A percentile compares a stretch with the other conserved stretches of the same genome.
Evolutionary conservation across 1,140 invertebrate genomes (phyloP).

Genomic region (Diprion similis): DNA sequence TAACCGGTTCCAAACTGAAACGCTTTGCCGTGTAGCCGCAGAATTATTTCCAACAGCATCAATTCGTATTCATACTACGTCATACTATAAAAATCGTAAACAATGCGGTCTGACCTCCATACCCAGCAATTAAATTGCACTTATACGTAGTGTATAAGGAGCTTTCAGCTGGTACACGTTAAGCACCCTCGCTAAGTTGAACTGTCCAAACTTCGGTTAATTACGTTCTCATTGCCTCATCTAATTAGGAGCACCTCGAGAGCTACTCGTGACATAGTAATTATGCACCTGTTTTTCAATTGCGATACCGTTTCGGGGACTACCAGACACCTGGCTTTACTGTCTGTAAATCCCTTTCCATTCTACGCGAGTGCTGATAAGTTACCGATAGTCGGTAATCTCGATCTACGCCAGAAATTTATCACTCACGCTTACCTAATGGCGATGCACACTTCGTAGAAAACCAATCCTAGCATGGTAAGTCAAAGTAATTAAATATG

Average conservation of each 20-base stretch:
- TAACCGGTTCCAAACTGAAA: too few species aligned
- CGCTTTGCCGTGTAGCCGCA: too few species aligned
- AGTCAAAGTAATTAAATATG: neutral
- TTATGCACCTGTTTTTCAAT: neutral
- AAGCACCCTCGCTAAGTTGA: neutral
- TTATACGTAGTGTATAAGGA: too few species aligned
- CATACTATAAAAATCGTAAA: too few species aligned
- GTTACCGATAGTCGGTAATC: neutral
- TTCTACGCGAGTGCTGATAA: neutral
- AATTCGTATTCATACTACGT: too few species aligned
- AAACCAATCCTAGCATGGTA: constrained; percentile 19
- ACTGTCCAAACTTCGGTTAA: neutral
- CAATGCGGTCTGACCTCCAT: too few species aligned
- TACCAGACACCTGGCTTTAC: neutral
- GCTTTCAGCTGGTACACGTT: too few species aligned
- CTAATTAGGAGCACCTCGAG: neutral
- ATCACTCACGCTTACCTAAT: neutral
- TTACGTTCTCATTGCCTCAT: neutral
- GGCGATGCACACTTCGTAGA: neutral
- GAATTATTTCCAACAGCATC: too few species aligned
- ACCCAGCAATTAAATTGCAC: too few species aligned
- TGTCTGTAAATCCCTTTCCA: neutral
- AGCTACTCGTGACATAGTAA: constrained; percentile 1
- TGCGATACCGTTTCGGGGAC: neutral
- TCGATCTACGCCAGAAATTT: neutral